These are phyloP conservation scores for Cenopis cana DNA, from an alignment of 2,888 invertebrate species.

Conservation along the genomic window DNA sequence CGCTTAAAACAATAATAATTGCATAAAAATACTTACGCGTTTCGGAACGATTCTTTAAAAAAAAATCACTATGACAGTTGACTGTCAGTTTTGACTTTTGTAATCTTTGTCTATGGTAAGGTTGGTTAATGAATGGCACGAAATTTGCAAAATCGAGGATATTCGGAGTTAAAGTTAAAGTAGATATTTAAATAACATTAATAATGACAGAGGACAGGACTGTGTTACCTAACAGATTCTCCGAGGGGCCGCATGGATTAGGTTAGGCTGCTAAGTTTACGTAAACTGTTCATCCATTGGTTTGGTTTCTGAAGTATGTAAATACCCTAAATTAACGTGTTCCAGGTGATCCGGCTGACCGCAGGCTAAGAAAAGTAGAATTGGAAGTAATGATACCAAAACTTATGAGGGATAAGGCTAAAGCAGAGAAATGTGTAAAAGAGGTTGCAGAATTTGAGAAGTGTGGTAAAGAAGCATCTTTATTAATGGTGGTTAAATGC, in stretches of 20 bases:
- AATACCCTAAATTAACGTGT: constrained; percentile 43
- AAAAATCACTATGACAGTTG: too few relatives aligned
- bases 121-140: not conserved
- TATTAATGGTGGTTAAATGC: constrained; percentile 91
- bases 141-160: not conserved
- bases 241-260: constrained; percentile 84
- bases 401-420: constrained; percentile 93
- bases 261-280: constrained; percentile 65
- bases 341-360: constrained; percentile 94
- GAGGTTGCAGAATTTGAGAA: constrained; percentile 89
- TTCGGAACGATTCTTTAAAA: too few relatives aligned
- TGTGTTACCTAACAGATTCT: constrained; percentile 73
- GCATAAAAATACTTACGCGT: too few relatives aligned
- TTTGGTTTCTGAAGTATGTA: not conserved
- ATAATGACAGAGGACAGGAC: constrained; percentile 48
- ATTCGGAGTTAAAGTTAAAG: not conserved
- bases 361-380: constrained; percentile 94
- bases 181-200: not conserved
- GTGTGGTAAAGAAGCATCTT: constrained; percentile 89
- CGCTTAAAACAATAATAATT: too few relatives aligned
- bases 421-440: constrained; percentile 89
- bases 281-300: constrained; percentile 16
- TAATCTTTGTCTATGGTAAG: too few relatives aligned
- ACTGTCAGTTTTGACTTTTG: too few relatives aligned
- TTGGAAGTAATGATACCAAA: constrained; percentile 94